Percentiles rank a stretch among this genome's conserved stretches.
phyloP scores from a whole-genome alignment of 2,113 vertebrate species.

The Ictalurus punctatus region DNA sequence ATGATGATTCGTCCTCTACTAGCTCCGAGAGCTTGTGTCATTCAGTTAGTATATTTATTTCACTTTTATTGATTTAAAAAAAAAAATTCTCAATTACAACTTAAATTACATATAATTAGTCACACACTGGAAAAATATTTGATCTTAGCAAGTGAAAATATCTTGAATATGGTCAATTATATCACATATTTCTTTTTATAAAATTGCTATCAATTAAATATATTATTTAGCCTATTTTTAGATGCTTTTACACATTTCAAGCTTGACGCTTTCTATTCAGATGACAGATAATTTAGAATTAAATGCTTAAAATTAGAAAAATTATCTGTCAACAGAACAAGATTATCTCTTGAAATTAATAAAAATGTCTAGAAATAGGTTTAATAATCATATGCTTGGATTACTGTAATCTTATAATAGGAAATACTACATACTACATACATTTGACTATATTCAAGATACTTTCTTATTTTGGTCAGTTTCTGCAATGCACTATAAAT shows the following conservation, averaged over 20 bases:
- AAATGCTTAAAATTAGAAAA: neutral
- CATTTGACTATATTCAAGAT: neutral
- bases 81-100: neutral
- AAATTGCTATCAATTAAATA: neutral
- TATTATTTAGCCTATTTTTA: neutral
- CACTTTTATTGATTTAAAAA: neutral
- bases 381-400: neutral
- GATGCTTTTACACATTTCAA: neutral
- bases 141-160: neutral
- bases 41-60: slow-evolving; percentile 33
- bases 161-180: neutral
- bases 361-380: neutral
- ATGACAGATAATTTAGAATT: neutral
- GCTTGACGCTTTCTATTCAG: neutral
- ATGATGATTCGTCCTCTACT: slow-evolving; percentile 39
- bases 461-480: neutral
- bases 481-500: neutral
- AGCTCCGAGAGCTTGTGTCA: slow-evolving; percentile 29
- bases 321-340: neutral
- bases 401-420: neutral
- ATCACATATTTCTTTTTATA: neutral
- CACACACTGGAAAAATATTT: neutral
- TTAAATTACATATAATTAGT: neutral
- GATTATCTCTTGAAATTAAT: neutral
- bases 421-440: neutral